Evolutionary conservation across 2,888 invertebrate species (phyloP).

Genomic region (Phalera bucephala): DNA sequence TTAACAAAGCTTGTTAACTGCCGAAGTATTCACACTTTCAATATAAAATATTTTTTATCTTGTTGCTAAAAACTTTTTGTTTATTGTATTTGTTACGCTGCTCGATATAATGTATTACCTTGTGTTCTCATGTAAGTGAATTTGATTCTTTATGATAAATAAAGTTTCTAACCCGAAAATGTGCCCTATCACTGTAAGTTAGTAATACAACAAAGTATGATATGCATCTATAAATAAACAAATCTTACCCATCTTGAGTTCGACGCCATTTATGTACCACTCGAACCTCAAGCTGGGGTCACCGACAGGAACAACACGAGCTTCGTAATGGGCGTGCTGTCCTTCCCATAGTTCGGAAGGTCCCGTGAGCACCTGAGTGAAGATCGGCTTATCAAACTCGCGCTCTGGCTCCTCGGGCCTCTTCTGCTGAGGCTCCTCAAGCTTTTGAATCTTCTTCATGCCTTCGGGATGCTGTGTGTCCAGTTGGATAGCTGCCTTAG

Average conservation of each 20-base stretch:
- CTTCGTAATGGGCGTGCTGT: conserved; percentile 95
- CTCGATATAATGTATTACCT: no score
- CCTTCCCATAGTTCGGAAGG: conserved; percentile 96
- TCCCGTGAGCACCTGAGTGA: conserved; percentile 93
- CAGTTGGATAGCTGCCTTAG: conserved; percentile 92
- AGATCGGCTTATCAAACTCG: conserved; percentile 95
- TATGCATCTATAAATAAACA: no score
- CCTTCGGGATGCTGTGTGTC: conserved; percentile 97
- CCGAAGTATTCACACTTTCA: no score
- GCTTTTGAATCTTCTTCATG: conserved; percentile 93
- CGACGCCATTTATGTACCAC: conserved; percentile 98
- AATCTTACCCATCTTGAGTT: conserved; percentile 93
- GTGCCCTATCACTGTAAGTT: no score
- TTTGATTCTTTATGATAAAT: no score
- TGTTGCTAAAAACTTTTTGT: no score
- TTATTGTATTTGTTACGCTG: no score
- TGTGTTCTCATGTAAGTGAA: no score
- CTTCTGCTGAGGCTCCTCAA: conserved; percentile 89
- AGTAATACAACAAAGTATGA: no score
- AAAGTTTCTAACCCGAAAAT: no score
- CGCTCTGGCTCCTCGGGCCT: conserved; percentile 90
- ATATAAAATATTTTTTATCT: no score
- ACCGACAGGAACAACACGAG: conserved; percentile 95
- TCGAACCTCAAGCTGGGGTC: conserved; percentile 96
- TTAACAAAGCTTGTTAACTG: no score